Percentiles rank a stretch among this genome's conserved stretches.
These are phyloP conservation scores for Cheilosia pagana DNA, from an alignment of 2,888 invertebrate genomes.

Conservation along the genomic window DNA sequence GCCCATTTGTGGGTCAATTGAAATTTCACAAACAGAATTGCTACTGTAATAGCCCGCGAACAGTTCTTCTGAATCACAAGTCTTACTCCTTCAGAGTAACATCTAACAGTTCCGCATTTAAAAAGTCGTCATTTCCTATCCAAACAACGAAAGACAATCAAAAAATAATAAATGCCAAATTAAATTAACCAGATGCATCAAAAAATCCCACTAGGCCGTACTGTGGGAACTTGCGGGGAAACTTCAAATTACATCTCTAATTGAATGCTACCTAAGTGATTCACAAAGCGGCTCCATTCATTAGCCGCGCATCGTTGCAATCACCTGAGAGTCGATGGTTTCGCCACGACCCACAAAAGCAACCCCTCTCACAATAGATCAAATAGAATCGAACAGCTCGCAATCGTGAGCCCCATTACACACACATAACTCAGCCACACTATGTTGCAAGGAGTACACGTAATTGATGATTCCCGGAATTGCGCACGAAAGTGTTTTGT, in stretches of 20 bases:
- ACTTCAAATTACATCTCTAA: conserved; percentile 61
- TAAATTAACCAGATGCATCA: too few species aligned
- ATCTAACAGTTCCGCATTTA: too few species aligned
- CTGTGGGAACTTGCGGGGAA: background rate
- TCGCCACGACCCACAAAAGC: conserved; percentile 49
- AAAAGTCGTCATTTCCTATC: too few species aligned
- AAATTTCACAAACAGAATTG: too few species aligned
- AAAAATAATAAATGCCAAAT: too few species aligned
- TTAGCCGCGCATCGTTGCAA: conserved; percentile 49
- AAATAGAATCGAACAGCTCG: conserved; percentile 71
- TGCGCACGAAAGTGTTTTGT: conserved; percentile 53
- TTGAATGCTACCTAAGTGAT: conserved; percentile 62
- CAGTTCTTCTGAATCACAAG: too few species aligned
- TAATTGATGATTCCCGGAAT: conserved; percentile 74
- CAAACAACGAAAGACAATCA: too few species aligned
- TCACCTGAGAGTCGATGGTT: conserved; percentile 36
- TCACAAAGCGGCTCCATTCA: conserved; percentile 59
- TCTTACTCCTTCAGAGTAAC: too few species aligned
- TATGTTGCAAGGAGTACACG: conserved; percentile 61
- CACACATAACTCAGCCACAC: conserved; percentile 67
- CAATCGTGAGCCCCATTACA: conserved; percentile 70
- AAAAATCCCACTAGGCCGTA: background rate
- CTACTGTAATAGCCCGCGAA: too few species aligned
- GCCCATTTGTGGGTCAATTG: too few species aligned
- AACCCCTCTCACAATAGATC: conserved; percentile 61